Percentiles rank a stretch among this genome's conserved stretches.
phyloP scores from a whole-genome alignment of 2,113 vertebrate genomes.

The Pelecanoides urinatrix region DNA sequence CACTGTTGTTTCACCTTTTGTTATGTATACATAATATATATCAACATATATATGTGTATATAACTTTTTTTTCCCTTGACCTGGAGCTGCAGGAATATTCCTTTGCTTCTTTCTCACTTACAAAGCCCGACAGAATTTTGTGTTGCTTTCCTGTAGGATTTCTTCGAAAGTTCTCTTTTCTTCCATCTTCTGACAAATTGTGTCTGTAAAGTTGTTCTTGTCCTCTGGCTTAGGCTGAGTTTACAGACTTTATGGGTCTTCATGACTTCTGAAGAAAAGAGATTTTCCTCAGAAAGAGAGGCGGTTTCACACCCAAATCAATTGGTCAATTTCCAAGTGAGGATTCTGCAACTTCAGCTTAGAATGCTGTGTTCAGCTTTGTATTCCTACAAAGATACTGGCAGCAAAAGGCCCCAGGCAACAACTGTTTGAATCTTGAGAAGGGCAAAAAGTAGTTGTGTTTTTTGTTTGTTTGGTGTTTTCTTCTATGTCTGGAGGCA shows the following conservation, averaged over 20 bases:
- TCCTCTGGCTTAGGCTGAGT: not conserved
- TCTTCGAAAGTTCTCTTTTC: not conserved
- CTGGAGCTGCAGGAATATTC: not conserved
- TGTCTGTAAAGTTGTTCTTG: not conserved
- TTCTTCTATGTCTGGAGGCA: conserved; percentile 48
- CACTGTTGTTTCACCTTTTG: not conserved
- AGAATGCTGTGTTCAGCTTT: conserved; percentile 4
- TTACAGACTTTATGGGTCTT: not conserved
- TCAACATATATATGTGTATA: no score
- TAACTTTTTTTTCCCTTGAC: not conserved
- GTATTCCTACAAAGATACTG: not conserved
- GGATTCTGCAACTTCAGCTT: not conserved
- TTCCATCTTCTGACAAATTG: not conserved
- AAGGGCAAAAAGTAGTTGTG: conserved; percentile 25
- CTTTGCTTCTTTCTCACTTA: not conserved
- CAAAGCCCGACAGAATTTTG: not conserved
- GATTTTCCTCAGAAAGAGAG: not conserved
- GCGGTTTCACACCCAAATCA: not conserved
- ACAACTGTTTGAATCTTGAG: not conserved
- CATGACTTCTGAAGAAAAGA: not conserved
- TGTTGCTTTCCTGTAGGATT: not conserved
- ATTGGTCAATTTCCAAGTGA: not conserved
- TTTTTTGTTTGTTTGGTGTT: conserved; percentile 50
- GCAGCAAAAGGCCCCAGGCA: conserved; percentile 40
- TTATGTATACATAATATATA: not conserved